A percentile compares a stretch with the other conserved stretches of the same genome.
Evolutionary conservation across 2,888 invertebrate genomes (phyloP).

Genomic region (Chaetoderma sp.): DNA sequence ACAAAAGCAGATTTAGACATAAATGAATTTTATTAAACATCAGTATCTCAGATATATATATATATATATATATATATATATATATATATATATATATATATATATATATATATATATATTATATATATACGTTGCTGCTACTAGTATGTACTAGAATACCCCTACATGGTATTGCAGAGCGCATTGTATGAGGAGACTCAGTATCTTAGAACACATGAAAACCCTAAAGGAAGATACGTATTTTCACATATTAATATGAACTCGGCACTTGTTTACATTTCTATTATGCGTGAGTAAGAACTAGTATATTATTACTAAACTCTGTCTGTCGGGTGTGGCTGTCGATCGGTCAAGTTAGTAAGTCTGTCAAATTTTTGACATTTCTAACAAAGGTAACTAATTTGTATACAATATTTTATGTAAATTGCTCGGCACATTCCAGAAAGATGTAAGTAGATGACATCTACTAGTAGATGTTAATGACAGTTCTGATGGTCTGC

Average conservation of each 20-base stretch:
- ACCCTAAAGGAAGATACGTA: neutral
- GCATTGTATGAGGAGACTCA: neutral
- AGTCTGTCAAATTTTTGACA: too few species aligned
- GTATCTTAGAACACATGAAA: neutral
- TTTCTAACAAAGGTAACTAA: too few species aligned
- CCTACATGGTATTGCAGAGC: neutral
- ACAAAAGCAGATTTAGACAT: neutral
- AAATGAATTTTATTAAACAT: neutral
- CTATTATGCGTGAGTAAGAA: too few species aligned
- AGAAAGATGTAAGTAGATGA: too few species aligned
- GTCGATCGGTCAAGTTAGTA: too few species aligned
- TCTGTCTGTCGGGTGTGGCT: too few species aligned
- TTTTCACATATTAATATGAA: neutral
- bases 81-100: conserved; percentile 3
- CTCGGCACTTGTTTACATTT: too few species aligned
- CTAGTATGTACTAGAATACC: neutral
- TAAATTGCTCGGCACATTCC: too few species aligned
- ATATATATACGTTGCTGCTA: neutral
- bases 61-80: conserved; percentile 1
- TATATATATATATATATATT: neutral
- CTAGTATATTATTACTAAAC: too few species aligned
- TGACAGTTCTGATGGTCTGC: too few species aligned
- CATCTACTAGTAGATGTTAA: too few species aligned
- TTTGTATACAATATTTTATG: too few species aligned
- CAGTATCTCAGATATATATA: neutral